Conservation (phyloP, 2,888 invertebrate genomes). For the Noctua pronuba region DNA sequence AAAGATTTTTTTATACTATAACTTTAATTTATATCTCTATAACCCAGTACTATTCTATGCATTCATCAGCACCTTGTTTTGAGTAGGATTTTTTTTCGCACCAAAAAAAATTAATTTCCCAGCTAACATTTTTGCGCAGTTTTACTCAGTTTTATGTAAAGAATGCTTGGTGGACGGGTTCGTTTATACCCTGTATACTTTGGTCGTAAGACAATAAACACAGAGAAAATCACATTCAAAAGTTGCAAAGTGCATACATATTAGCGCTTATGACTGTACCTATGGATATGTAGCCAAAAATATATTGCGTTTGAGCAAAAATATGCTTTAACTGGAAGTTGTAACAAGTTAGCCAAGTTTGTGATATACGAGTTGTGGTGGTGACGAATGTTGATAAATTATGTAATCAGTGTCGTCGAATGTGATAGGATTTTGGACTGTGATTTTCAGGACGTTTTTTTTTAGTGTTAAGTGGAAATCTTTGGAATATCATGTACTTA, state of each 20-base stretch:
- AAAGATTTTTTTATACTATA: too few species aligned
- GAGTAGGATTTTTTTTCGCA: too few species aligned
- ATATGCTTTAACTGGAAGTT: slow-evolving; percentile 49
- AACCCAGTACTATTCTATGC: neutral
- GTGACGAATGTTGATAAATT: slow-evolving; percentile 52
- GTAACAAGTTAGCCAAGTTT: slow-evolving; percentile 52
- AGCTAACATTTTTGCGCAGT: too few species aligned
- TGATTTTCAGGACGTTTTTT: slow-evolving; percentile 13
- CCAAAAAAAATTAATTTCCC: neutral
- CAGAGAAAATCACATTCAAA: neutral
- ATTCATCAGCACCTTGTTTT: neutral
- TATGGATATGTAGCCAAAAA: slow-evolving; percentile 24
- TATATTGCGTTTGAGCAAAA: slow-evolving; percentile 45
- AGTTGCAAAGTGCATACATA: neutral
- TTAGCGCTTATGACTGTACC: neutral
- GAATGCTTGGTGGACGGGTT: neutral
- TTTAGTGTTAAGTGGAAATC: neutral
- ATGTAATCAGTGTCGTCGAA: slow-evolving; percentile 50
- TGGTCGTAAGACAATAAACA: neutral
- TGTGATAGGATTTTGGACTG: slow-evolving; percentile 27
- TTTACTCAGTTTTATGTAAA: neutral
- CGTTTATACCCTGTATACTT: neutral
- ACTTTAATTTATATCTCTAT: neutral
- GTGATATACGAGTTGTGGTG: slow-evolving; percentile 39
- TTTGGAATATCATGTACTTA: neutral